Percentiles rank a stretch among this genome's conserved stretches.
These are phyloP conservation scores for Hystrix cristata DNA, from an alignment of 2,113 vertebrate genomes.

Conservation along the genomic window DNA sequence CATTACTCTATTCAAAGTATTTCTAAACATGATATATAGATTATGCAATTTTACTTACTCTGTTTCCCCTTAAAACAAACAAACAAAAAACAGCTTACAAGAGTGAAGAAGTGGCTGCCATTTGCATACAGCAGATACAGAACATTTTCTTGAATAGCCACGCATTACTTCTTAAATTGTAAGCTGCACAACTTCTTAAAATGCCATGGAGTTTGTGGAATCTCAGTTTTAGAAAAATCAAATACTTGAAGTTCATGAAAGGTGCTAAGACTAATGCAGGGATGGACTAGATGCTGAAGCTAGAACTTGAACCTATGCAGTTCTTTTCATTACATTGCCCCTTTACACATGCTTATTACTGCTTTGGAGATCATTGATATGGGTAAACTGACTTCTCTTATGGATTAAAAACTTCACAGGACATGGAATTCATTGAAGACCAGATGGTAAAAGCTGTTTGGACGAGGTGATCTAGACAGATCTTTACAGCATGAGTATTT, in stretches of 20 bases:
- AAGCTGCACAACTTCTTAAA: fast-evolving
- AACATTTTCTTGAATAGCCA: background rate
- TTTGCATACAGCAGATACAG: background rate
- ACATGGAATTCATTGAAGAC: background rate
- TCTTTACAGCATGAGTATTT: background rate
- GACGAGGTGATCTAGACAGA: background rate
- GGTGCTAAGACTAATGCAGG: background rate
- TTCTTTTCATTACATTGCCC: background rate
- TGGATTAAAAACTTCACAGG: conserved; percentile 4
- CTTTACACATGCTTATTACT: background rate
- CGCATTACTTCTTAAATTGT: background rate
- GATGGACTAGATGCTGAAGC: background rate
- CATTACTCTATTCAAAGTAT: background rate
- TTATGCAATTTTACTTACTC: background rate
- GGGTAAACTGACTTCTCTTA: background rate
- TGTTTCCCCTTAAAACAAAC: background rate
- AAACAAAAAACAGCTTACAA: background rate
- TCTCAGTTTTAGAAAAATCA: background rate
- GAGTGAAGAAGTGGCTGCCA: background rate
- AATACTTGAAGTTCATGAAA: background rate
- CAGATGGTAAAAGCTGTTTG: background rate
- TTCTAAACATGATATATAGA: background rate
- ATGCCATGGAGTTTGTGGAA: background rate
- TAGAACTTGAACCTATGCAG: background rate
- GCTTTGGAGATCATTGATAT: background rate